These are phyloP conservation scores for Scolopax bukidnonensis DNA, from an alignment of 2,797 vertebrate genomes.

Conservation along the genomic window DNA sequence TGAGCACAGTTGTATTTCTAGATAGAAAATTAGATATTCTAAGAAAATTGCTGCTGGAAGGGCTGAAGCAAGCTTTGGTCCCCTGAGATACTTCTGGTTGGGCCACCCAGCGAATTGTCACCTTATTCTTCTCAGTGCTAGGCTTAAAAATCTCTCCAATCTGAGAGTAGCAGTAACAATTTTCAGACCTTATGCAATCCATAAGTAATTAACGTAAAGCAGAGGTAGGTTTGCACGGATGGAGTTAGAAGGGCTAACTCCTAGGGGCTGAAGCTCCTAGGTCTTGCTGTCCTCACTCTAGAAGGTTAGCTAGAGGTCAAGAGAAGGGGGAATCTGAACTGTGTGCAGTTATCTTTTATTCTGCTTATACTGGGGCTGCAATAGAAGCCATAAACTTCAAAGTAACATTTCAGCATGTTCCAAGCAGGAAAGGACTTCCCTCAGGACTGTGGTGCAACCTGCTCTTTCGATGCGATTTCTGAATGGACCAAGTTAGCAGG, in stretches of 20 bases:
- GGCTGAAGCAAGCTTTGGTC: background rate
- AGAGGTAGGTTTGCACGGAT: background rate
- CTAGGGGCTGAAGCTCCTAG: background rate
- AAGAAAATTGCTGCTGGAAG: background rate
- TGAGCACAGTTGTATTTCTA: background rate
- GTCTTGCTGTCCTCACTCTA: background rate
- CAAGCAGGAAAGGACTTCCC: background rate
- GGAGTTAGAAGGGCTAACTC: background rate
- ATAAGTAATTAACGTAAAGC: background rate
- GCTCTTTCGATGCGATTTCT: background rate
- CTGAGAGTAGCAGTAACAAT: background rate
- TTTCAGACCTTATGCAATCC: background rate
- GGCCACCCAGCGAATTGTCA: background rate
- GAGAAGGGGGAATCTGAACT: background rate
- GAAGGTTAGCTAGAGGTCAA: background rate
- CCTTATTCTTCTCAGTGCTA: background rate
- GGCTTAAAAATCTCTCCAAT: background rate
- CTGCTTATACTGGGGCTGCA: accelerated
- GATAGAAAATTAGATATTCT: background rate
- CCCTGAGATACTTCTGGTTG: background rate
- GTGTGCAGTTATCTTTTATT: background rate
- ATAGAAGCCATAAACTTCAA: background rate
- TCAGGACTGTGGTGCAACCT: background rate
- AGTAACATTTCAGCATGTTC: background rate
- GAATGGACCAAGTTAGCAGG: background rate